phyloP scores from a whole-genome alignment of 92 coral and sea anemone species.

The Scolanthus callimorphus region DNA sequence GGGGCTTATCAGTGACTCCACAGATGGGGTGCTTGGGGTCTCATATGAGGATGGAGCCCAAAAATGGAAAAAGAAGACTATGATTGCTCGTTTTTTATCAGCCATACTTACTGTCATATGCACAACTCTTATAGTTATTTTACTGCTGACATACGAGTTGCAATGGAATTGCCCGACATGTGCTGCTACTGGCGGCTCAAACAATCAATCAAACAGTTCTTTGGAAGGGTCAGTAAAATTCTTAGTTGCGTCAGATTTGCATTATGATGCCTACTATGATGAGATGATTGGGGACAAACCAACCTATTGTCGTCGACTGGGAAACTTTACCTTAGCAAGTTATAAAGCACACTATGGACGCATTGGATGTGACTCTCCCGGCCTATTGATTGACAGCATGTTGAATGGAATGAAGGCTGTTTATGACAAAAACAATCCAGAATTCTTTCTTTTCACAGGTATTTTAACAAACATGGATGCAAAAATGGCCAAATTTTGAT shows the following conservation, averaged over 20 bases:
- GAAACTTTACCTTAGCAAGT: constrained; percentile 37
- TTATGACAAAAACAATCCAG: constrained; percentile 18
- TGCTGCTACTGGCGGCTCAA: neutral
- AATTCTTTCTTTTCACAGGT: constrained; percentile 82
- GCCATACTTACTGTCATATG: constrained; percentile 42
- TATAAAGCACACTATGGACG: constrained; percentile 84
- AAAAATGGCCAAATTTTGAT: too few relatives aligned
- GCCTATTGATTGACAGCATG: constrained; percentile 36
- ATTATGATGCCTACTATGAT: constrained; percentile 69
- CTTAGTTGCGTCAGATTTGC: constrained; percentile 77
- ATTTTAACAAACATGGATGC: too few relatives aligned
- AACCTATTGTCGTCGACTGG: constrained; percentile 55
- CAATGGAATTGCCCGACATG: neutral
- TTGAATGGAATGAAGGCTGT: constrained; percentile 57
- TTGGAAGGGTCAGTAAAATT: constrained; percentile 44
- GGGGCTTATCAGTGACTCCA: constrained; percentile 4
- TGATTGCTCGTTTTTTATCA: constrained; percentile 44
- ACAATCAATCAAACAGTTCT: neutral
- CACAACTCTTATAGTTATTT: constrained; percentile 46
- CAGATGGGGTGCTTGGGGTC: constrained; percentile 19
- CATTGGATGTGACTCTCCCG: constrained; percentile 81
- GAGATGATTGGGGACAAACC: constrained; percentile 25
- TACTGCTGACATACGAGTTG: constrained; percentile 56
- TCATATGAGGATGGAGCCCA: constrained; percentile 22
- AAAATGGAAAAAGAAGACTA: constrained; percentile 63